Evolutionary conservation across 30 jellyfish, hydroid and myxozoan species (phyloP), one percentile per base, ranked within the genome.

Genomic region (Euphysa ruthae): DNA sequence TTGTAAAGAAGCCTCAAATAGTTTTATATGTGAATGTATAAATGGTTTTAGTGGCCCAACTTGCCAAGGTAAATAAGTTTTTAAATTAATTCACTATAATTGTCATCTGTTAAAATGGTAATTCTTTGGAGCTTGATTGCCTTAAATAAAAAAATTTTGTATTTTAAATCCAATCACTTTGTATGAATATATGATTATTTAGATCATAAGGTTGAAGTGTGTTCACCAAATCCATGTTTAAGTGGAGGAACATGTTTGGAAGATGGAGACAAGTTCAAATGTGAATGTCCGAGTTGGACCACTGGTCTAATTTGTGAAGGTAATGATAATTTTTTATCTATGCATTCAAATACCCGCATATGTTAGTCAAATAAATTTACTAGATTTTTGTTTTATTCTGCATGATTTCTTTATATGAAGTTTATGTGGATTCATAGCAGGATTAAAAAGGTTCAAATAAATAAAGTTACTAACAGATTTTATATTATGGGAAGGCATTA

Each of bases 211-310:
- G n/a, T n/a, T n/a, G n/a, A n/a, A n/a, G 55, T 54, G 10, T 85
- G 96, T 38, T 44, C 44, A 8, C 85, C 96, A 12, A 85, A 78
- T 55, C 94, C 94, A 22, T 85, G 96, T 55, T 12, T 32, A 28
- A 85, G 78, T 50, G 92, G 90, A 8, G 96, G 92, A 1, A 46
- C 83, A 1, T 85, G 96, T 49, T 20, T 78, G 23, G 96, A 85
- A 29, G 58, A 63, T 28, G 94, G 82, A 13, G 70, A 55, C 30
- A 75, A 82, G 16, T 85, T 58, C 52, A 78, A 74, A 30, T 85
- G 96, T 44, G 35, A 55, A 6, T 85, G 96, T 66, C 51, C 76
- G 3, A 26, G 27, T 15, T 27, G 77, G 34, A 65, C 78, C 49
- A n/a, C 69, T 42, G 96, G 96, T 14, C 52, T 25, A 23, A 72